A percentile compares a stretch with the other conserved stretches of the same genome.
These are phyloP conservation scores for Aurelia aurita DNA, from an alignment of 30 jellyfish, hydroid and myxozoan species.

Conservation along the genomic window DNA sequence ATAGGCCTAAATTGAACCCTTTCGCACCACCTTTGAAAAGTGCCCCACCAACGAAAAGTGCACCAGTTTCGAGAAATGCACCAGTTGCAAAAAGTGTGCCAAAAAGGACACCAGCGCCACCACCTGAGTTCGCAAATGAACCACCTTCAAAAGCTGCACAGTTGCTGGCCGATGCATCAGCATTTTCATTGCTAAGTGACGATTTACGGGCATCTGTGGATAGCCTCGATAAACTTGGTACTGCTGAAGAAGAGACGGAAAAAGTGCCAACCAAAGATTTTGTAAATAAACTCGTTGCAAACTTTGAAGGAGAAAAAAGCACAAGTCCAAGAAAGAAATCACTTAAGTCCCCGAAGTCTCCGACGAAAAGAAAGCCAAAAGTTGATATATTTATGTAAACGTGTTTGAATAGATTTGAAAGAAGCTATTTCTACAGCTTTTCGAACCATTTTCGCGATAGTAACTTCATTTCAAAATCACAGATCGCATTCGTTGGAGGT, in stretches of 20 bases:
- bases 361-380: constrained; percentile 5
- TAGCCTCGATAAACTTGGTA: constrained; percentile 43
- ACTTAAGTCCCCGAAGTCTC: too few relatives aligned
- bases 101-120: too few relatives aligned
- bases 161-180: constrained; percentile 2
- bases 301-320: constrained; percentile 37
- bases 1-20: constrained; percentile 37
- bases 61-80: neutral
- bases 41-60: neutral
- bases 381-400: constrained; percentile 48
- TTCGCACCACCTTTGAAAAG: constrained; percentile 2
- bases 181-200: constrained; percentile 58
- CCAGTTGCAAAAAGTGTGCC: neutral
- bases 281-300: constrained; percentile 66
- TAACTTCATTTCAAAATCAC: too few relatives aligned
- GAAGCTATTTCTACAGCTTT: neutral
- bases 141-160: constrained; percentile 5
- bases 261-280: constrained; percentile 46
- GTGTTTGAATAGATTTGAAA: neutral
- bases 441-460: too few relatives aligned
- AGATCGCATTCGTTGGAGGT: too few relatives aligned
- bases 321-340: neutral
- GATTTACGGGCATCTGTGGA: constrained; percentile 70
- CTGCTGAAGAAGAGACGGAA: constrained; percentile 17
- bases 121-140: neutral